A percentile compares a stretch with the other conserved stretches of the same genome.
These are phyloP conservation scores for Garra rufa DNA, from an alignment of 2,113 vertebrate genomes.

Conservation along the genomic window DNA sequence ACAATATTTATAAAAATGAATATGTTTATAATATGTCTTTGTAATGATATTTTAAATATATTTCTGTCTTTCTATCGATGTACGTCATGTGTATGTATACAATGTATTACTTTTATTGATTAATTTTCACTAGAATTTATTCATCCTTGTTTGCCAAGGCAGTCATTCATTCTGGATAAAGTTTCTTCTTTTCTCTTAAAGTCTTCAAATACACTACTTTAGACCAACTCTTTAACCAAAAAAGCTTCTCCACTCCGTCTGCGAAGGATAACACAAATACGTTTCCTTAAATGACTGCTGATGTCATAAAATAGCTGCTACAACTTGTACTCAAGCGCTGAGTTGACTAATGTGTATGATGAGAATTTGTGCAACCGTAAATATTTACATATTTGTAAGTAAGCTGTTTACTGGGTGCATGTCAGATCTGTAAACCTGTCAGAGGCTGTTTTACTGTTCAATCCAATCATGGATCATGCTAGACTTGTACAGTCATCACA, in stretches of 20 bases:
- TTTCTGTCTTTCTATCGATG: too few species aligned
- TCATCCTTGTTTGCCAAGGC: background rate
- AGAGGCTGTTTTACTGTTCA: background rate
- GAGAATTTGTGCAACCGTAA: constrained; percentile 17
- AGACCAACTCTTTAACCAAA: background rate
- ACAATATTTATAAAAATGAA: too few species aligned
- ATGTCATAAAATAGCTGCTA: background rate
- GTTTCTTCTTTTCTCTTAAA: background rate
- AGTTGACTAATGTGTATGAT: background rate
- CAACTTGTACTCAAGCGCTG: background rate
- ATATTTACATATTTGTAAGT: constrained; percentile 35
- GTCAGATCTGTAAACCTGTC: background rate
- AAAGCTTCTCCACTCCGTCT: background rate
- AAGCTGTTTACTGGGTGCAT: constrained; percentile 4
- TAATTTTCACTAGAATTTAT: background rate
- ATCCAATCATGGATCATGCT: background rate
- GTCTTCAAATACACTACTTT: background rate
- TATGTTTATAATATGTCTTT: too few species aligned
- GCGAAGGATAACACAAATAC: background rate
- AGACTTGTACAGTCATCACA: background rate
- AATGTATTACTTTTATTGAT: too few species aligned
- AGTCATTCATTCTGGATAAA: background rate
- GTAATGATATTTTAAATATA: too few species aligned
- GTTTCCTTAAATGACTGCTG: background rate
- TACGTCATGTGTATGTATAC: too few species aligned